Percentiles rank a stretch among this genome's conserved stretches.
Conservation (phyloP, 1,140 invertebrate species). For the Dolichoris vasculosae region DNA sequence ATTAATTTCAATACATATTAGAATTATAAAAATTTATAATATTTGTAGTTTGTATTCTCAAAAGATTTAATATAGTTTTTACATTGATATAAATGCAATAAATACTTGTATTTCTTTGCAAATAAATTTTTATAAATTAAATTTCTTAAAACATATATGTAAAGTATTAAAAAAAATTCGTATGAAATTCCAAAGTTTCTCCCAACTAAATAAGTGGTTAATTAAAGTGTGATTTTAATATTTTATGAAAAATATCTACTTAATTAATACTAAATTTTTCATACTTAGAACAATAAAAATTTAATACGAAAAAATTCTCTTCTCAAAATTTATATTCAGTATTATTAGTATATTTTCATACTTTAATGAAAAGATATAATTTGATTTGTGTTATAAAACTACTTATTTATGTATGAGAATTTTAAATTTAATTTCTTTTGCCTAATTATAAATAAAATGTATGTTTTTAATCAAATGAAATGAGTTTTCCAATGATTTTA, state of each 20-base stretch:
- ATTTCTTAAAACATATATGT: too few species aligned
- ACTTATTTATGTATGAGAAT: conserved; percentile 7
- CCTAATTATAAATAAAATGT: background rate
- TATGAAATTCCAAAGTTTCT: background rate
- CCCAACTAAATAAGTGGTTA: background rate
- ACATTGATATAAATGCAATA: too few species aligned
- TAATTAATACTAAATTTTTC: background rate
- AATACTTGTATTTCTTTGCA: too few species aligned
- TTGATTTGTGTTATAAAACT: conserved; percentile 9
- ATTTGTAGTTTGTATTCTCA: too few species aligned
- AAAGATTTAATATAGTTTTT: too few species aligned
- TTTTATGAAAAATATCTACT: background rate
- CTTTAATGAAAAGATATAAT: conserved; percentile 38
- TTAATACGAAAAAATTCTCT: background rate
- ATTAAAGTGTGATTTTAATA: background rate
- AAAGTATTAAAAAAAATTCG: background rate
- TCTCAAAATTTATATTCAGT: conserved; percentile 7
- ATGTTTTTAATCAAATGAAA: background rate
- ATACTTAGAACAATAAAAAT: background rate
- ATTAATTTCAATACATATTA: too few species aligned
- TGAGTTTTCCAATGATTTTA: background rate
- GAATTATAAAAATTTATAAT: too few species aligned
- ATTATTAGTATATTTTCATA: conserved; percentile 12
- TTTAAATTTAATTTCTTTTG: background rate
- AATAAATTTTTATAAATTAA: too few species aligned